phyloP scores from a whole-genome alignment of 2,113 vertebrate genomes.

The Cololabis saira region DNA sequence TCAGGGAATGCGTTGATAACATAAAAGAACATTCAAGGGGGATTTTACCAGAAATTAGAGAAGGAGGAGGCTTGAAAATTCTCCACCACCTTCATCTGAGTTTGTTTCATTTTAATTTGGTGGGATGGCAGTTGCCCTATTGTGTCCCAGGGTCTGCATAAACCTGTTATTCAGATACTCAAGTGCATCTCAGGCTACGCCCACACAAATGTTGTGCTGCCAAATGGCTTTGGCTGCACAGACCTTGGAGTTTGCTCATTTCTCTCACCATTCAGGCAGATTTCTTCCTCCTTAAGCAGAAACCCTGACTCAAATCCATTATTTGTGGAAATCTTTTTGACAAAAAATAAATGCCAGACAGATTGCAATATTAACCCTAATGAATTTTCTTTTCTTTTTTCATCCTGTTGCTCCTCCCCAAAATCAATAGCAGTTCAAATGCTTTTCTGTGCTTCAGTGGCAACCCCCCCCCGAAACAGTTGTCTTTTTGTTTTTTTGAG shows the following conservation, averaged over 20 bases:
- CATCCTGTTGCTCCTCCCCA: neutral
- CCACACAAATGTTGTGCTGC: constrained; percentile 35
- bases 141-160: constrained; percentile 35
- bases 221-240: constrained; percentile 33
- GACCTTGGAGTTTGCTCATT: constrained; percentile 30
- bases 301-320: constrained; percentile 42
- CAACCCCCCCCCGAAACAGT: constrained; percentile 33
- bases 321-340: constrained; percentile 11
- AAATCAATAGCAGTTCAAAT: constrained; percentile 2
- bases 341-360: constrained; percentile 17
- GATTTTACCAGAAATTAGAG: constrained; percentile 14
- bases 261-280: constrained; percentile 34
- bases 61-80: constrained; percentile 14
- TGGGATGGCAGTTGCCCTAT: constrained; percentile 16
- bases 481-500: neutral
- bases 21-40: constrained; percentile 35
- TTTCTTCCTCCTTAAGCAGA: constrained; percentile 46
- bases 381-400: neutral
- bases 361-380: constrained; percentile 2
- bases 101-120: constrained; percentile 51
- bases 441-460: constrained; percentile 5
- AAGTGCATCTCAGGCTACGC: constrained; percentile 30
- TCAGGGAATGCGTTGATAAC: constrained; percentile 59
- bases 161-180: constrained; percentile 57
- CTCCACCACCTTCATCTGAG: constrained; percentile 22